Percentiles rank a stretch among this genome's conserved stretches.
phyloP scores from a whole-genome alignment of 1,140 invertebrate genomes.

The Drosophila pruinosa region DNA sequence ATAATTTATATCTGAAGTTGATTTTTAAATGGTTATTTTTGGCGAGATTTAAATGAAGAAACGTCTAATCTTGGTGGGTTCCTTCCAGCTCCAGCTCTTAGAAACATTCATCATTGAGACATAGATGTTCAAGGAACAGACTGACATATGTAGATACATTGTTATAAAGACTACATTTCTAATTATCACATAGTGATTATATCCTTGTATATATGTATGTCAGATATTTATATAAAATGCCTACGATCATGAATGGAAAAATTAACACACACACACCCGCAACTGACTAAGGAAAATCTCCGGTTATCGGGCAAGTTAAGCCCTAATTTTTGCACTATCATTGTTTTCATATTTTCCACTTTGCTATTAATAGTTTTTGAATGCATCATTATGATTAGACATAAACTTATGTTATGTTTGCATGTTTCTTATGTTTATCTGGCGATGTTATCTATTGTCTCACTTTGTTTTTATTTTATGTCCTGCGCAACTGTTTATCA shows the following conservation, averaged over 20 bases:
- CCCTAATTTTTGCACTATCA: conserved; percentile 27
- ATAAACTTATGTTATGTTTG: background rate
- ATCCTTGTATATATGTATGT: background rate
- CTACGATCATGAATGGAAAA: background rate
- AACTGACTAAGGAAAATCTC: background rate
- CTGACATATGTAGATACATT: too few relatives aligned
- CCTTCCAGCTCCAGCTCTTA: too few relatives aligned
- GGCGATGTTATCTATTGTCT: background rate
- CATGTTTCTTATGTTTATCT: background rate
- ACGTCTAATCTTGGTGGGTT: too few relatives aligned
- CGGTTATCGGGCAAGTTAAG: background rate
- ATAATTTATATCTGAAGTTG: too few relatives aligned
- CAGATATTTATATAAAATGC: background rate
- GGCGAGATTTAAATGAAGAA: too few relatives aligned
- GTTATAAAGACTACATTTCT: too few relatives aligned
- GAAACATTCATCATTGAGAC: too few relatives aligned
- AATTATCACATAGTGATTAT: background rate
- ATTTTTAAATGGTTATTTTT: too few relatives aligned
- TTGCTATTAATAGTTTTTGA: conserved; percentile 7
- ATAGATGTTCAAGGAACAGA: too few relatives aligned
- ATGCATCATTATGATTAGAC: background rate
- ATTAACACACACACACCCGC: background rate
- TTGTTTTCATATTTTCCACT: conserved; percentile 35
- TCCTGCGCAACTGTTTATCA: background rate
- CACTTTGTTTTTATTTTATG: background rate